These are phyloP conservation scores for Pedicia rivosa DNA, from an alignment of 2,888 invertebrate genomes.

Conservation along the genomic window DNA sequence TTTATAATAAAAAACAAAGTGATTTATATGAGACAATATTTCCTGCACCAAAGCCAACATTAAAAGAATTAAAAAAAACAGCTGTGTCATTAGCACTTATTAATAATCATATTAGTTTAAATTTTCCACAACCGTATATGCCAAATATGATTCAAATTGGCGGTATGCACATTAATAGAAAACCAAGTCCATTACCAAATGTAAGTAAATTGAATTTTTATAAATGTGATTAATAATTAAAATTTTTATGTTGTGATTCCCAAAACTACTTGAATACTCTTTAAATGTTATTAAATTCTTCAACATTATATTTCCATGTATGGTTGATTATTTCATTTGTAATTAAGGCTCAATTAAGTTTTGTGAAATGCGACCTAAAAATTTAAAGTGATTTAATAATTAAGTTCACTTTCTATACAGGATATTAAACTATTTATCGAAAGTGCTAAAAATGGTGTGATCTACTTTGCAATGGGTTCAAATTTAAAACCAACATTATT, in stretches of 20 bases:
- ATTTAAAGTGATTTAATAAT: no score
- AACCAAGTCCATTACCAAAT: constrained; percentile 19
- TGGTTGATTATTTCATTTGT: no score
- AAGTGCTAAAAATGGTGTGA: constrained; percentile 28
- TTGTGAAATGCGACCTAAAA: no score
- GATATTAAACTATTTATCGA: constrained; percentile 28
- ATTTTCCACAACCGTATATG: constrained; percentile 24
- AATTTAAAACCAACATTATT: constrained; percentile 21
- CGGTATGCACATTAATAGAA: constrained; percentile 27
- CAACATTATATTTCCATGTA: no score
- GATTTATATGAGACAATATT: constrained; percentile 20
- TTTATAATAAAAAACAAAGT: constrained; percentile 19
- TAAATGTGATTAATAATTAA: no score
- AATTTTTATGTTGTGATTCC: no score
- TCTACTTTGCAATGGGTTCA: constrained; percentile 34
- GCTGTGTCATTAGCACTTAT: constrained; percentile 21
- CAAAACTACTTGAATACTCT: no score
- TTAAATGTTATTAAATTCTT: no score
- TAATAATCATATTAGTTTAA: constrained; percentile 25
- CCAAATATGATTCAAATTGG: constrained; percentile 30
- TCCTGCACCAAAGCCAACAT: constrained; percentile 17
- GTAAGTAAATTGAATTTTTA: no score
- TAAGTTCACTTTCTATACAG: no score
- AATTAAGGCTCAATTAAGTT: no score
- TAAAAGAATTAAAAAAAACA: constrained; percentile 19